Base-by-base conservation (phyloP, 2,797 vertebrate genomes). In the Nothura maculosa region DNA sequence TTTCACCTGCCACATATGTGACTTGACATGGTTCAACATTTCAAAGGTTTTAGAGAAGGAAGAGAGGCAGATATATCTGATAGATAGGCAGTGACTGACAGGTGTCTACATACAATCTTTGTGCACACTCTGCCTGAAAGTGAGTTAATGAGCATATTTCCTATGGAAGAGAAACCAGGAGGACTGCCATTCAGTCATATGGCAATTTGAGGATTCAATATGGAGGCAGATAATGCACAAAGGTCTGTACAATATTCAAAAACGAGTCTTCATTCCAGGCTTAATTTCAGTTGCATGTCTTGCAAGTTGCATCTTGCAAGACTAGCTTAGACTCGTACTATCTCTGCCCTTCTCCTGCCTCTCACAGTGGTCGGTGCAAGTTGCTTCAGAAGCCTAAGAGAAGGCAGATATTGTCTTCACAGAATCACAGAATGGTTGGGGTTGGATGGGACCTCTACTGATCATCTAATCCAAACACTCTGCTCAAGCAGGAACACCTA, bases 81-180 rank as follows among this genome's bases (percentile, higher is more conserved):
- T 12, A 40, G 64, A 42, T 0, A 0, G 58, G 38, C 32, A 68
- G 45, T 45, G 70, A 62, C 20, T 54, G 62, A 50, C 10, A 27
- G 10, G 16, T 2, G 11, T n/a, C 28, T n/a, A 22, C 54, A 54
- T 13, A 27, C 2, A n/a, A 40, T 10, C 22, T 36, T 48, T 0
- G 0, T 34, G 38, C 6, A 70, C 14, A 19, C n/a, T 70, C 54
- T 10, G 8, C 34, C 30, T 58, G 74, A 55, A 76, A 76, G 20
- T 18, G 43, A 24, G 18, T 9, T 66, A 70, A 52, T 30, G 28
- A 61, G 3, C 9, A 12, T 62, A 28, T 38, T 72, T 11, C n/a
- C 16, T 1, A 1, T 12, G 0, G 5, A 15, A 0, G 1, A 0
- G 42, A 8, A 7, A 16, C 47, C 27, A 30, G 30, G 25, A 76